These are phyloP conservation scores for Carapus acus DNA, from an alignment of 2,797 vertebrate species.

Conservation along the genomic window DNA sequence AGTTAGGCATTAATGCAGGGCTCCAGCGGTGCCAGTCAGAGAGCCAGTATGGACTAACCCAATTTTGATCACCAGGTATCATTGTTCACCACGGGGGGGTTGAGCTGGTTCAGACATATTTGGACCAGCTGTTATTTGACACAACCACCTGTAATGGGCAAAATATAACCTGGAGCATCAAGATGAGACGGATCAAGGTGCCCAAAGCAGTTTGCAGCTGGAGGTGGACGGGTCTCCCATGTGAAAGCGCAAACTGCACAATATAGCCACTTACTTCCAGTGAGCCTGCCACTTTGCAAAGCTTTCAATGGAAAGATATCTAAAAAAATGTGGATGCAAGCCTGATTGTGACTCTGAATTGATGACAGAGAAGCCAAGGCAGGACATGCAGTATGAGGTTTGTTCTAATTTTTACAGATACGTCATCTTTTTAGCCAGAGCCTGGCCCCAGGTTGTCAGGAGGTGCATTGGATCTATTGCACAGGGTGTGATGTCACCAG, in stretches of 20 bases:
- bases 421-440: too few relatives aligned
- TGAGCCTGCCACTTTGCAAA: neutral
- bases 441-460: too few relatives aligned
- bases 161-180: constrained; percentile 37
- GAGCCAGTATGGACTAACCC: constrained; percentile 32
- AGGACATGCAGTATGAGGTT: too few relatives aligned
- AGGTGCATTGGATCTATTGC: too few relatives aligned
- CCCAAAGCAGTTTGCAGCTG: constrained; percentile 28
- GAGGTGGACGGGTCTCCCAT: constrained; percentile 14
- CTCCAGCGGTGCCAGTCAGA: constrained; percentile 5
- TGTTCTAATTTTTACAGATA: too few relatives aligned
- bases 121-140: constrained; percentile 24
- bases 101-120: constrained; percentile 34
- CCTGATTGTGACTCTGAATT: too few relatives aligned
- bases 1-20: constrained; percentile 2
- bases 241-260: neutral
- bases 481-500: too few relatives aligned
- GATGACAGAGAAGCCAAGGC: too few relatives aligned
- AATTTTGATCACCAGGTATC: constrained; percentile 25
- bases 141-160: constrained; percentile 42
- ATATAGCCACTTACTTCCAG: neutral
- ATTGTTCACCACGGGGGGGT: constrained; percentile 33
- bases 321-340: too few relatives aligned
- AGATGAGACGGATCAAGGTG: constrained; percentile 14
- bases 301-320: too few relatives aligned